A percentile compares a stretch with the other conserved stretches of the same genome.
phyloP scores from a whole-genome alignment of 1,140 invertebrate genomes.

The Maniola jurtina region DNA sequence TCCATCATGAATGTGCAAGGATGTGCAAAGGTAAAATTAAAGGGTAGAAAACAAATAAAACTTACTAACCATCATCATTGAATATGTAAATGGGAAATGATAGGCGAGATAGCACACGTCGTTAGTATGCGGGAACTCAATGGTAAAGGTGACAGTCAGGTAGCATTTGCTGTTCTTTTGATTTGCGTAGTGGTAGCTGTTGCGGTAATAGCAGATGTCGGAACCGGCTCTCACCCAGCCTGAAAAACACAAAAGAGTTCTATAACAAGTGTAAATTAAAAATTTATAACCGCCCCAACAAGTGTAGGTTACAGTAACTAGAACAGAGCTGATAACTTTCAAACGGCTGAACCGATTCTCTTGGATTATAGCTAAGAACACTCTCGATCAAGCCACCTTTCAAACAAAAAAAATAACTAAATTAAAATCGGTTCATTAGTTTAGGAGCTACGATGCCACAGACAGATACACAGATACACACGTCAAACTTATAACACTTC shows the following conservation, averaged over 20 bases:
- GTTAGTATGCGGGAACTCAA: constrained; percentile 87
- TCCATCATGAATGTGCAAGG: too few relatives aligned
- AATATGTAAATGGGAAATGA: constrained; percentile 94
- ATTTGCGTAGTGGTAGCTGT: constrained; percentile 81
- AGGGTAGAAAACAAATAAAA: background rate
- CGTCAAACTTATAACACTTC: too few relatives aligned
- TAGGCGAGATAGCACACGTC: constrained; percentile 95
- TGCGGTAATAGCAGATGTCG: constrained; percentile 91
- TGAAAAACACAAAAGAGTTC: constrained; percentile 36
- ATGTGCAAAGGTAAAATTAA: background rate
- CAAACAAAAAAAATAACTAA: too few relatives aligned
- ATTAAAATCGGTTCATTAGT: too few relatives aligned
- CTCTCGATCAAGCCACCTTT: too few relatives aligned
- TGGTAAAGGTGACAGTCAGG: constrained; percentile 89
- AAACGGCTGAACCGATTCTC: too few relatives aligned
- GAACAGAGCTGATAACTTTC: too few relatives aligned
- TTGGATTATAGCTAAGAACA: too few relatives aligned
- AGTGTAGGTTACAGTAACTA: too few relatives aligned
- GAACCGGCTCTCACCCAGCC: constrained; percentile 87
- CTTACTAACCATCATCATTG: constrained; percentile 83
- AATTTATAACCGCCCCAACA: too few relatives aligned
- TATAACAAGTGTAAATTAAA: constrained; percentile 1
- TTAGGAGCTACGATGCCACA: too few relatives aligned
- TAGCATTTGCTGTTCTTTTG: constrained; percentile 82
- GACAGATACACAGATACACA: too few relatives aligned